Conservation (phyloP, 2,888 invertebrate genomes). For the Calliopum simillimum region DNA sequence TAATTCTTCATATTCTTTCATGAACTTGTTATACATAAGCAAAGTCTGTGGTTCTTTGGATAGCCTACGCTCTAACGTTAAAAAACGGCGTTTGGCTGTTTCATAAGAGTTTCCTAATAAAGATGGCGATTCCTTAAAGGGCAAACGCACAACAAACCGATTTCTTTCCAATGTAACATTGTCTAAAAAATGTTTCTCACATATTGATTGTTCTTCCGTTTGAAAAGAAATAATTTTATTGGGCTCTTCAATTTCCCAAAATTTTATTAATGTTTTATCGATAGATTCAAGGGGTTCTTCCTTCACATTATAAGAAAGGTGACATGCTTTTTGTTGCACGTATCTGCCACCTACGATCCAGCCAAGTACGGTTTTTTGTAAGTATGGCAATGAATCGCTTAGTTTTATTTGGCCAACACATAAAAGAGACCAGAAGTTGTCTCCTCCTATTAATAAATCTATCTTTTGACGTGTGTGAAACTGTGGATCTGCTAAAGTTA, state of each 20-base stretch:
- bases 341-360: neutral
- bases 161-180: neutral
- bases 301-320: neutral
- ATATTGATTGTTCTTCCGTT: neutral
- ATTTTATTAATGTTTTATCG: neutral
- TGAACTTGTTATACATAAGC: slow-evolving; percentile 21
- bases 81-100: slow-evolving; percentile 22
- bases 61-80: slow-evolving; percentile 19
- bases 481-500: neutral
- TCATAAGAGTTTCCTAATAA: neutral
- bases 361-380: neutral
- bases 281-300: neutral
- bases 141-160: neutral
- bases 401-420: too few species aligned
- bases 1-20: slow-evolving; percentile 19
- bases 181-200: neutral
- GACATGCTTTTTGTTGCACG: neutral
- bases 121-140: neutral
- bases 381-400: too few species aligned
- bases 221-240: too few species aligned
- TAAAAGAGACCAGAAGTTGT: too few species aligned
- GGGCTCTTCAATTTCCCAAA: neutral
- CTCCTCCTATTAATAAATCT: too few species aligned
- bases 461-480: too few species aligned
- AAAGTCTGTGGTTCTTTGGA: slow-evolving; percentile 1